These are phyloP conservation scores for Archivesica marissinica DNA, from an alignment of 1,140 invertebrate species.

Conservation along the genomic window DNA sequence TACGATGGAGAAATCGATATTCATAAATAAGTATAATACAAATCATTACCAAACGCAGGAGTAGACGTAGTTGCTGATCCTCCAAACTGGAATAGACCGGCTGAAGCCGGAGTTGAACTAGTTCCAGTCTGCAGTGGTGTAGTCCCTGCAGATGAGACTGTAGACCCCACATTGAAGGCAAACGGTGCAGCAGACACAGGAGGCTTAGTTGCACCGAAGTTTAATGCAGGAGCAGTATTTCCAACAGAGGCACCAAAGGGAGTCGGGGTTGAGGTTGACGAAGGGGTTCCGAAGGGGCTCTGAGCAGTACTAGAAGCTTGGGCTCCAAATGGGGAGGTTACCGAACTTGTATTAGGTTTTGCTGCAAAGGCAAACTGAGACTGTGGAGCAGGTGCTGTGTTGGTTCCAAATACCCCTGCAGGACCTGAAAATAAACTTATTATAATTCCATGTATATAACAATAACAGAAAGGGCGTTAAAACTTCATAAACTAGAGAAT, in stretches of 20 bases:
- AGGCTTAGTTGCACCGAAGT: neutral
- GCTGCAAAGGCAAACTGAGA: conserved; percentile 32
- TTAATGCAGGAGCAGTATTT: neutral
- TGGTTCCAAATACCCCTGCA: neutral
- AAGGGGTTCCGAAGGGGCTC: conserved; percentile 2
- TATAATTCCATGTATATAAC: too few species aligned
- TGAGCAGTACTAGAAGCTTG: neutral
- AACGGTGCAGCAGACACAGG: conserved; percentile 31
- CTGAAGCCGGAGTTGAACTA: neutral
- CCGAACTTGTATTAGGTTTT: neutral
- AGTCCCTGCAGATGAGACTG: conserved; percentile 13
- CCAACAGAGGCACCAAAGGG: neutral
- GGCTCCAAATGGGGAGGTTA: conserved; percentile 29
- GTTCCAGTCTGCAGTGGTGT: conserved; percentile 9
- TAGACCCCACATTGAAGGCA: conserved; percentile 33
- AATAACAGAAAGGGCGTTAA: too few species aligned
- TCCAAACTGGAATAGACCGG: conserved; percentile 34
- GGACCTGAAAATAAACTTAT: neutral
- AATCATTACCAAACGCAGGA: conserved; percentile 24
- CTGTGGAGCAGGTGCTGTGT: neutral
- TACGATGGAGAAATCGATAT: too few species aligned
- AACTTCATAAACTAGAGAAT: too few species aligned
- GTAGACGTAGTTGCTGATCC: neutral
- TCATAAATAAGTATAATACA: too few species aligned
- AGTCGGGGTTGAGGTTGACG: conserved; percentile 4